Evolutionary conservation across 2,888 invertebrate species (phyloP).

Genomic region (Lasioglossum malachurum): DNA sequence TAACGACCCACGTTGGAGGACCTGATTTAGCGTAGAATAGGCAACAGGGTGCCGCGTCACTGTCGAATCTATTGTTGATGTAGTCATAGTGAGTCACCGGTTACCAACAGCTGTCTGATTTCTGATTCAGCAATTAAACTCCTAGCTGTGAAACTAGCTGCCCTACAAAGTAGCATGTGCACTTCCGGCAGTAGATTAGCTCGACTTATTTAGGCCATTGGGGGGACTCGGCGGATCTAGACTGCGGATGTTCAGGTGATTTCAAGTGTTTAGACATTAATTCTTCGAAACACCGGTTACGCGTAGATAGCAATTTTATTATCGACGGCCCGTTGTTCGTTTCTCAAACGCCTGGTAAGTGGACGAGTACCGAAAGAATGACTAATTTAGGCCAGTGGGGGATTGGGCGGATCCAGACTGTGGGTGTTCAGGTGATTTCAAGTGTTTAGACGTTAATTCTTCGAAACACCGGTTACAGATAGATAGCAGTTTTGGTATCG

Average conservation of each 20-base stretch:
- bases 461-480: neutral
- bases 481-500: neutral
- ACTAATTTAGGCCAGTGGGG: neutral
- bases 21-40: neutral
- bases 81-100: constrained; percentile 61
- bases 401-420: neutral
- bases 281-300: neutral
- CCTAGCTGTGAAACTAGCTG: constrained; percentile 39
- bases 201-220: neutral
- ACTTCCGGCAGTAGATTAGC: constrained; percentile 42
- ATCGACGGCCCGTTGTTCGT: too few relatives aligned
- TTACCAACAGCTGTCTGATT: constrained; percentile 51
- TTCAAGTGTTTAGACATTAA: neutral
- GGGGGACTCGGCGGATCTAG: neutral
- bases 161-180: constrained; percentile 22
- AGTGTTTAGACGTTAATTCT: neutral
- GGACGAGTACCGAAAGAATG: too few relatives aligned
- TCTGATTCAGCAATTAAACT: constrained; percentile 67
- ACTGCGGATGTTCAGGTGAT: neutral
- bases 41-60: neutral
- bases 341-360: too few relatives aligned
- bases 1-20: neutral
- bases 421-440: neutral
- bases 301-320: neutral
- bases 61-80: neutral